A percentile compares a stretch with the other conserved stretches of the same genome.
phyloP scores from a whole-genome alignment of 2,888 invertebrate genomes.

The Geotrupes spiniger region DNA sequence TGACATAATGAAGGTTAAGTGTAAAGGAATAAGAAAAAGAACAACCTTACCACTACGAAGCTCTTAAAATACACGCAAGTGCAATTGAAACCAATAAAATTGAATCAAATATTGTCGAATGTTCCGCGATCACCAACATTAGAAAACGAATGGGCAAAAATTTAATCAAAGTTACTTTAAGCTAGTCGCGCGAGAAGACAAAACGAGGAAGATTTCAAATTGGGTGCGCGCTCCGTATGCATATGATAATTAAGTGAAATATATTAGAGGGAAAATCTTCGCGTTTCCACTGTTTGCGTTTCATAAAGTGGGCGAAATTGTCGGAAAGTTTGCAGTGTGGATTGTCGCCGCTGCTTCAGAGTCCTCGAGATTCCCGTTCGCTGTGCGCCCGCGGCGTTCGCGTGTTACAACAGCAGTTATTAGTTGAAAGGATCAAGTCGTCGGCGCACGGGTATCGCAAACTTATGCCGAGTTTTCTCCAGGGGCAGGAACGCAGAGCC shows the following conservation, averaged over 20 bases:
- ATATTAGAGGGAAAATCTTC: slow-evolving; percentile 2
- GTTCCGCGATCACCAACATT: too few relatives aligned
- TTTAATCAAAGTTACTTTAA: too few relatives aligned
- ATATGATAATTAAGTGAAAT: slow-evolving; percentile 2
- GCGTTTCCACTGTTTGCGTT: slow-evolving; percentile 4
- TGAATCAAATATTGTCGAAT: too few relatives aligned
- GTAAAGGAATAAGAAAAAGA: too few relatives aligned
- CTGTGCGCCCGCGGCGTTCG: slow-evolving; percentile 1
- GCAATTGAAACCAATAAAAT: too few relatives aligned
- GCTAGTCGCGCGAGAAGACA: too few relatives aligned
- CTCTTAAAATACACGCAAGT: too few relatives aligned
- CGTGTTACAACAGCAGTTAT: slow-evolving; percentile 17
- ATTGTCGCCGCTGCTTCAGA: background rate
- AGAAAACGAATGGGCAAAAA: too few relatives aligned
- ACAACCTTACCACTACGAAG: too few relatives aligned
- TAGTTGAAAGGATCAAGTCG: slow-evolving; percentile 22
- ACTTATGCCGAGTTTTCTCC: slow-evolving; percentile 29
- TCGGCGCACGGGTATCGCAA: slow-evolving; percentile 22
- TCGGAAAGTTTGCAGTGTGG: slow-evolving; percentile 2
- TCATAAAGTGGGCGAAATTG: slow-evolving; percentile 1
- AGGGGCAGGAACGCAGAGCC: slow-evolving; percentile 15
- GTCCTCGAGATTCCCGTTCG: slow-evolving; percentile 4
- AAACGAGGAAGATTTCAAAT: too few relatives aligned
- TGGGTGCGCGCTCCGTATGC: background rate
- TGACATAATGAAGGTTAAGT: too few relatives aligned